phyloP scores from a whole-genome alignment of 2,113 vertebrate species.

The Rostratula benghalensis region DNA sequence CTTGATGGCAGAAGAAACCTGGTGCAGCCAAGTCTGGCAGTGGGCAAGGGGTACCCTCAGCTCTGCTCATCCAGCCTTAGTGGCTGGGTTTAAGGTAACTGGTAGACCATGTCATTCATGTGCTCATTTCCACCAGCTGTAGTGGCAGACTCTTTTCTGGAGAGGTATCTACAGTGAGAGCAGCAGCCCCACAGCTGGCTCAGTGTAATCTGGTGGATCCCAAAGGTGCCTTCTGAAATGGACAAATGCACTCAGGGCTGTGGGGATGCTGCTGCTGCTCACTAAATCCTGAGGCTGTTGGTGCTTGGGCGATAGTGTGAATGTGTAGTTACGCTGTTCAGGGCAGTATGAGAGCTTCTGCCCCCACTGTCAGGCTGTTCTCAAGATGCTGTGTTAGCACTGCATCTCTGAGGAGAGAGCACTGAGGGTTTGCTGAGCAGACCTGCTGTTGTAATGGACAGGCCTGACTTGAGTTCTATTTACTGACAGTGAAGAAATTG shows the following conservation, averaged over 20 bases:
- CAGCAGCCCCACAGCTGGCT: background rate
- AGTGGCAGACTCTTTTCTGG: background rate
- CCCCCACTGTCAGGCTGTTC: background rate
- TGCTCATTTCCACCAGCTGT: background rate
- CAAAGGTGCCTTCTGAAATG: background rate
- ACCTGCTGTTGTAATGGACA: background rate
- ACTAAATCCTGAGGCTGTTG: background rate
- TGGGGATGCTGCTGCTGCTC: background rate
- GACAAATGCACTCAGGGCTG: fast-evolving
- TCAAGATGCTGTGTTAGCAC: background rate
- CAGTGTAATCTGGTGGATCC: background rate
- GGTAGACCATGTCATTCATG: fast-evolving
- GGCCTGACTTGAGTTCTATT: background rate
- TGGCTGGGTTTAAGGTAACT: background rate
- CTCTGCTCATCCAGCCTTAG: background rate
- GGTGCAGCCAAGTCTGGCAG: background rate
- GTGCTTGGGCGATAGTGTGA: background rate
- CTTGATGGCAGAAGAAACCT: background rate
- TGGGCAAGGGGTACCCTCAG: background rate
- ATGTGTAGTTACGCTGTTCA: background rate
- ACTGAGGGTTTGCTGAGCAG: background rate
- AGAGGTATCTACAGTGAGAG: background rate
- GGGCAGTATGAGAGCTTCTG: background rate
- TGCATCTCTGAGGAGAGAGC: background rate
- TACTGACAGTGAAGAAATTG: background rate